phyloP scores from a whole-genome alignment of 1,140 invertebrate species.

The Nebria ingens region DNA sequence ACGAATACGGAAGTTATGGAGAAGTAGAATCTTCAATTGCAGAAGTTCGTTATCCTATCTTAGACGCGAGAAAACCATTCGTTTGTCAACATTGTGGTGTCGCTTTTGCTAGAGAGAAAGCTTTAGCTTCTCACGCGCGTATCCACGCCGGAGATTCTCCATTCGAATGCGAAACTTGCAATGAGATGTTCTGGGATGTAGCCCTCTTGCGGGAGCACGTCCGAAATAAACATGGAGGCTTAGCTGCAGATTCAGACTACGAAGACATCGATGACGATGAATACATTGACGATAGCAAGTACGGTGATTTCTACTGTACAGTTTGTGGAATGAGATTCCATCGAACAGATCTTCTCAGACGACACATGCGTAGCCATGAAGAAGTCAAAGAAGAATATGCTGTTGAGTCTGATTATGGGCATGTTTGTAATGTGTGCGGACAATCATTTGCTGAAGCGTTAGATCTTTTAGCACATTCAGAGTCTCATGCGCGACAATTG shows the following conservation, averaged over 20 bases:
- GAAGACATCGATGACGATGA: slow-evolving; percentile 42
- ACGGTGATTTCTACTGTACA: slow-evolving; percentile 62
- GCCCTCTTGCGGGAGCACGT: slow-evolving; percentile 53
- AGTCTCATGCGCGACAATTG: slow-evolving; percentile 52
- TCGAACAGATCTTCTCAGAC: slow-evolving; percentile 56
- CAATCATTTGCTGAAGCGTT: slow-evolving; percentile 61
- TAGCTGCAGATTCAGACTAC: slow-evolving; percentile 35
- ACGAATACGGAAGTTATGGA: slow-evolving; percentile 30
- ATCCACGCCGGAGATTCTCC: slow-evolving; percentile 65
- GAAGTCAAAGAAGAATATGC: slow-evolving; percentile 27
- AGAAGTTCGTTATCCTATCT: slow-evolving; percentile 47
- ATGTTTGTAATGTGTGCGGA: slow-evolving; percentile 64
- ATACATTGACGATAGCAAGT: slow-evolving; percentile 51
- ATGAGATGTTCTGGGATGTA: slow-evolving; percentile 68
- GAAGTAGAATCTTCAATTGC: slow-evolving; percentile 51
- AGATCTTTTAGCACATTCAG: slow-evolving; percentile 63
- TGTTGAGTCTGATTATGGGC: slow-evolving; percentile 33
- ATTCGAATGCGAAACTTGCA: slow-evolving; percentile 62
- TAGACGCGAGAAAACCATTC: slow-evolving; percentile 63
- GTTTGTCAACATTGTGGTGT: slow-evolving; percentile 70
- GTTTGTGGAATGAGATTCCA: slow-evolving; percentile 67
- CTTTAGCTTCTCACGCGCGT: slow-evolving; percentile 57
- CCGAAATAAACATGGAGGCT: slow-evolving; percentile 36
- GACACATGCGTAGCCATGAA: slow-evolving; percentile 48
- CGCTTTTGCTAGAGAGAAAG: slow-evolving; percentile 69